Percentiles rank a stretch among this genome's conserved stretches.
Evolutionary conservation across 1,140 invertebrate genomes (phyloP).

Genomic region (Aphidius ervi): DNA sequence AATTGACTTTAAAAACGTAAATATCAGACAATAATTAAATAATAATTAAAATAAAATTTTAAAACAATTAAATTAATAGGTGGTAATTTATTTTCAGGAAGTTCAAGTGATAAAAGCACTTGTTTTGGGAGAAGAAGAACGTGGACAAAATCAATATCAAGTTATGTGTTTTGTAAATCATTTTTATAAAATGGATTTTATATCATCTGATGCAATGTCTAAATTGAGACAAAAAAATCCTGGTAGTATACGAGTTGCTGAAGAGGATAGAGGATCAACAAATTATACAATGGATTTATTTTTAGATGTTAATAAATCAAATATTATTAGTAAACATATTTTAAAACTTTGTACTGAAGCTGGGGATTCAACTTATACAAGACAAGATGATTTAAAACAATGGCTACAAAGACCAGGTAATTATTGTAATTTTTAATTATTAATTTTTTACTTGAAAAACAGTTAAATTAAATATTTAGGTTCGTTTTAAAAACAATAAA

Average conservation of each 20-base stretch:
- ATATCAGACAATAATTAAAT: slow-evolving; percentile 36
- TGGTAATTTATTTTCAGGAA: slow-evolving; percentile 60
- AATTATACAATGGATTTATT: slow-evolving; percentile 80
- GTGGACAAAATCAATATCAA: slow-evolving; percentile 84
- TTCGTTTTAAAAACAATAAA: no score
- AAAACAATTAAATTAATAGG: slow-evolving; percentile 3
- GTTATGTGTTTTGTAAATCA: slow-evolving; percentile 89
- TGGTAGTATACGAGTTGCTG: slow-evolving; percentile 68
- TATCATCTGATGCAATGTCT: slow-evolving; percentile 94
- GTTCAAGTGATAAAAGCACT: slow-evolving; percentile 87
- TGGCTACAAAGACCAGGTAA: slow-evolving; percentile 74
- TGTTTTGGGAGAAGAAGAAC: slow-evolving; percentile 93
- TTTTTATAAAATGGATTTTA: slow-evolving; percentile 87
- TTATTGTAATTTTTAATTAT: slow-evolving; percentile 18
- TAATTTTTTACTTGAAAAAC: no score
- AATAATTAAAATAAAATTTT: slow-evolving; percentile 3
- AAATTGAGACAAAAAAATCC: slow-evolving; percentile 85
- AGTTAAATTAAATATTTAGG: no score
- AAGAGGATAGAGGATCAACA: slow-evolving; percentile 79
- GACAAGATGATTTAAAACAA: slow-evolving; percentile 71
- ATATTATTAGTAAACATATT: slow-evolving; percentile 72
- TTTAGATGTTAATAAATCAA: slow-evolving; percentile 63
- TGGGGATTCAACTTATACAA: slow-evolving; percentile 70
- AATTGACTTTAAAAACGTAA: slow-evolving; percentile 90
- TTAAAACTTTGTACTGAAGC: slow-evolving; percentile 72